Base-by-base conservation (phyloP, 2,113 vertebrate genomes). In the Mus pahari region DNA sequence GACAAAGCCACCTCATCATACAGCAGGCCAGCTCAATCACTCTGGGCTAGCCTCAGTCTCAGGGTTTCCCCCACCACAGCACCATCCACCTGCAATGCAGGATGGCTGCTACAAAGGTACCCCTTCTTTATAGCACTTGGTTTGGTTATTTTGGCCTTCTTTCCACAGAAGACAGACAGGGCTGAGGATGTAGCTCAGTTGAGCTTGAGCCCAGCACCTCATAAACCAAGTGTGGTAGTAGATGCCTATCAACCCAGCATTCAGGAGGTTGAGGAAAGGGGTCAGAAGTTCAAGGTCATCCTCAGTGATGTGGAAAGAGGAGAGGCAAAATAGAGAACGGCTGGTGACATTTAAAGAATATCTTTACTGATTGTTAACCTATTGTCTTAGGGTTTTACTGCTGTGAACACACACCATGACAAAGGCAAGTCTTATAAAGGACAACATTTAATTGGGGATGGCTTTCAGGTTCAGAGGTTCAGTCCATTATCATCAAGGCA, bases 61-160 rank as follows among this genome's bases (percentile, higher is more conserved):
- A 45, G 1, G 33, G 4, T 8, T 1, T 2, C 1, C 14, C 14
- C 2, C 2, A 7, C 68, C 53, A 39, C 1, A 2, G 36, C 9
- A 22, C 33, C 68, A 28, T 74, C 33, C 2, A 14, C n/a, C 26
- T 13, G 31, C 11, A 16, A 4, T 33, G 24, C 64, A 0, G 31
- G 45, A 9, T 7, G 36, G 4, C 4, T 1, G 7, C 14, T 6
- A 0, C 4, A 13, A 58, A 33, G n/a, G 53, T 24, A 7, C 4
- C 3, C 12, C 12, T n/a, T 26, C 82, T 71, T 42, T 7, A 19
- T 17, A 53, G 36, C n/a, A 53, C 60, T 20, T n/a, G n/a, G n/a
- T n/a, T n/a, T 16, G 68, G 13, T 7, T 10, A 10, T 19, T 5
- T 12, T 16, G 13, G 22, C 24, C 4, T 48, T 16, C 17, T 4